These are phyloP conservation scores for Chaenogobius annularis DNA, from an alignment of 2,113 vertebrate genomes.

Conservation along the genomic window DNA sequence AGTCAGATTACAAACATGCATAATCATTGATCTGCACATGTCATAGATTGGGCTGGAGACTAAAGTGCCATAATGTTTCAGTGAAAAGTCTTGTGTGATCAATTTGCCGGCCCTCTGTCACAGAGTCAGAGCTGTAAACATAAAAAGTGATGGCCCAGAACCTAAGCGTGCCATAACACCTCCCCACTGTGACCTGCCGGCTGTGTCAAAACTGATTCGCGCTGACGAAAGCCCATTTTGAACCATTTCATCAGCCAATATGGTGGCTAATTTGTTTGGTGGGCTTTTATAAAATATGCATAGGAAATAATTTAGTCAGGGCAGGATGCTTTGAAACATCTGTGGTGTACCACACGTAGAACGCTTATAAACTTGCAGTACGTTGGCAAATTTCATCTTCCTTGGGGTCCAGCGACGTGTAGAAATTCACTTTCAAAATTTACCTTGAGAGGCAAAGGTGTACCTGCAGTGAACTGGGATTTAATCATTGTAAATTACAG, in stretches of 20 bases:
- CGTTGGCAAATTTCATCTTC: background rate
- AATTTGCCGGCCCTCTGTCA: conserved; percentile 37
- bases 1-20: too few relatives aligned
- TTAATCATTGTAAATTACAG: background rate
- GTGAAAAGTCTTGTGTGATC: conserved; percentile 44
- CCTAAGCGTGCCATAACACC: conserved; percentile 42
- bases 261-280: conserved; percentile 44
- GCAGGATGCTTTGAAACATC: conserved; percentile 49
- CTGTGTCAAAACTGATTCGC: conserved; percentile 56
- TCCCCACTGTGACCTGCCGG: conserved; percentile 33
- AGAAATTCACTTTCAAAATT: conserved; percentile 1
- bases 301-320: conserved; percentile 46
- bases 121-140: conserved; percentile 44
- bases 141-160: conserved; percentile 51
- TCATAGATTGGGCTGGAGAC: conserved; percentile 12
- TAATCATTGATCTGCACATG: background rate
- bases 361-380: conserved; percentile 11
- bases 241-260: conserved; percentile 50
- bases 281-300: conserved; percentile 44
- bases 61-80: conserved; percentile 21
- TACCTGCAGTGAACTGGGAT: background rate
- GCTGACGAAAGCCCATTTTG: conserved; percentile 42
- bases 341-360: conserved; percentile 26
- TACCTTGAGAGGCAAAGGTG: background rate
- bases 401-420: background rate